Base-by-base conservation (phyloP, 2,888 invertebrate genomes). In the Aromia moschata region DNA sequence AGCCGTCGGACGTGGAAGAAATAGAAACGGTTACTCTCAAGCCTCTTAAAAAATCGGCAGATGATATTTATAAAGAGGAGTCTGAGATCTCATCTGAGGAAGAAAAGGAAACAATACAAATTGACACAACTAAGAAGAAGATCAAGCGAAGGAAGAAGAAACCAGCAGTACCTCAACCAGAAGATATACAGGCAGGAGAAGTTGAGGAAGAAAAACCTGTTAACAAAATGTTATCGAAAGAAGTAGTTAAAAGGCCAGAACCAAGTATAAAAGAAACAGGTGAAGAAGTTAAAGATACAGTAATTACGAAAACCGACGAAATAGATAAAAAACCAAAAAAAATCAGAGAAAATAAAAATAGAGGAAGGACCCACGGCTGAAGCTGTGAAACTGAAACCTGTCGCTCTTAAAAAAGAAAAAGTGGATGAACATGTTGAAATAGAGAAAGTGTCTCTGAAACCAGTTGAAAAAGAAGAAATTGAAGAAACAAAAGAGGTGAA, bases 231-330 rank as follows among this genome's bases (percentile, higher is more conserved):
- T 33, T 9, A 10, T 12, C 30, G 9, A 30, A 14, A 3, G 62
- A 60, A 56, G 58, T 62, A 58, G 64, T 71, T 47, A 63, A 56
- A 56, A 41, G 56, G 56, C 69, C 72, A 5, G 75, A 75, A 52
- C 71, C 76, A 58, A 70, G 84, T 12, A 78, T 83, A 37, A 84
- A 87, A 63, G 86, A 88, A 78, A 84, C 84, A 15, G 74, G 84
- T 83, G 2, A 82, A n/a, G n/a, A 84, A 60, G 82, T 84, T 56
- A 86, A 88, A 76, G 86, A 87, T 56, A 84, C 83, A 5, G 81
- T 86, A 0, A 79, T 85, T 33, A 76, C 86, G 53, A 85, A 84
- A 72, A 78, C 84, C 7, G 80, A 78, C 38, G 77, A 74, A 46
- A 66, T 74, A 57, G 54, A 70, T 12, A 72, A 78, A 25, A 56